Base-by-base conservation (phyloP, 2,113 vertebrate species). In the Oncorhynchus clarkii region DNA sequence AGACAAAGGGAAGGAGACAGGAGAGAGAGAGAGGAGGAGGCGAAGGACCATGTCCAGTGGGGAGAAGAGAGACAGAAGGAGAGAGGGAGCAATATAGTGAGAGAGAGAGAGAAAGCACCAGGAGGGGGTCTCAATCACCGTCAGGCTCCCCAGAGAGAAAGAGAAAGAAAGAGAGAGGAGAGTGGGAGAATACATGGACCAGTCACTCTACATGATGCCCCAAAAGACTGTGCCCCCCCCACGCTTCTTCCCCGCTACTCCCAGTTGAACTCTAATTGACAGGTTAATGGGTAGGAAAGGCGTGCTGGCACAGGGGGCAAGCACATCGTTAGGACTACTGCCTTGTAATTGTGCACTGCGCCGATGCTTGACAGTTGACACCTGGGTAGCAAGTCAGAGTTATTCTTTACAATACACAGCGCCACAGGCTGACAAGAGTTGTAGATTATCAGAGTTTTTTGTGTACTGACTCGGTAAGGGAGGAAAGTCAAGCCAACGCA, bases 251-350 rank as follows among this genome's bases (percentile, higher is more conserved):
- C 75, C 31, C 64, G 73, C 78, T 64, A 62, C 79, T 81, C 51
- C 49, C 73, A 84, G 80, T 75, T 81, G 82, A 80, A 72, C 67
- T 65, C 78, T 86, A 83, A 85, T 85, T 86, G 84, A 86, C 84
- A 86, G 82, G 81, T 85, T 88, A 88, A 88, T 83, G 81, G 69
- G 72, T 64, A 78, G 79, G 82, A 82, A 81, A 80, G 45, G 59
- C 29, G 69, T 65, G 73, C 59, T 12, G 1, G 11, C 39, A 9
- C 22, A 12, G 74, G 80, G 16, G 77, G 78, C 80, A 83, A 82
- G 69, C 24, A 77, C 81, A 83, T 85, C 71, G 78, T 88, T 85
- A 85, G 82, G 75, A 70, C 73, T 48, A 73, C 71, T 74, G 65
- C 66, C 79, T 76, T 71, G 81, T 79, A 80, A 84, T 77, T 77